phyloP scores from a whole-genome alignment of 2,797 vertebrate genomes.

The Columba guinea region DNA sequence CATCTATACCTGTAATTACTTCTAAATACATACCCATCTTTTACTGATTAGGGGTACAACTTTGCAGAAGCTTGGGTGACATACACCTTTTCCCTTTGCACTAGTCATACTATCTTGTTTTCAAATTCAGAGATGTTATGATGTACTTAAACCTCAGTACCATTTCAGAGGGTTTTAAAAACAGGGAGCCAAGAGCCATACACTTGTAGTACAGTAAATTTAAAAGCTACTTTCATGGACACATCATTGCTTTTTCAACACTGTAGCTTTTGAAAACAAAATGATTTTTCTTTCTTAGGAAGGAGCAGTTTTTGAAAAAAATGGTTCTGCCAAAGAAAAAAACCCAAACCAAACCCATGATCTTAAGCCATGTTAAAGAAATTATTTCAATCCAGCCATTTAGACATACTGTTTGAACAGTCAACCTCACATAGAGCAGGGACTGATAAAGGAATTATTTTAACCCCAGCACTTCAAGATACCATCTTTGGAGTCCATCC shows the following conservation, averaged over 20 bases:
- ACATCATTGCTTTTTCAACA: background rate
- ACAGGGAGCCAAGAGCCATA: background rate
- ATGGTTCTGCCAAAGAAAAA: background rate
- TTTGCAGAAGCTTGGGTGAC: background rate
- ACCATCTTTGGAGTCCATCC: background rate
- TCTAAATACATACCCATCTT: rapidly evolving
- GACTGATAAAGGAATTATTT: background rate
- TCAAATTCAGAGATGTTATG: background rate
- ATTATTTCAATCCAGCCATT: background rate
- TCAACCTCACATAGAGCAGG: background rate
- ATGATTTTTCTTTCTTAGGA: background rate
- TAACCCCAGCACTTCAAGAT: background rate
- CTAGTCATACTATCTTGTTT: background rate
- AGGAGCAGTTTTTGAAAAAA: background rate
- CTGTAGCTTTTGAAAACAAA: background rate
- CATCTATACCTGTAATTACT: rapidly evolving
- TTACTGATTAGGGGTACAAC: background rate
- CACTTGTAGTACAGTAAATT: background rate
- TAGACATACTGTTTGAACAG: background rate
- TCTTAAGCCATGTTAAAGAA: background rate
- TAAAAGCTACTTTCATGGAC: background rate
- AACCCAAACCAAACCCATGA: rapidly evolving
- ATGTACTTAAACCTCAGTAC: background rate
- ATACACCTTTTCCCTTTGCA: background rate
- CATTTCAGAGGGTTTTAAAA: background rate